Base-by-base conservation (phyloP, 2,888 invertebrate genomes). In the Trissolcus brochymenae region DNA sequence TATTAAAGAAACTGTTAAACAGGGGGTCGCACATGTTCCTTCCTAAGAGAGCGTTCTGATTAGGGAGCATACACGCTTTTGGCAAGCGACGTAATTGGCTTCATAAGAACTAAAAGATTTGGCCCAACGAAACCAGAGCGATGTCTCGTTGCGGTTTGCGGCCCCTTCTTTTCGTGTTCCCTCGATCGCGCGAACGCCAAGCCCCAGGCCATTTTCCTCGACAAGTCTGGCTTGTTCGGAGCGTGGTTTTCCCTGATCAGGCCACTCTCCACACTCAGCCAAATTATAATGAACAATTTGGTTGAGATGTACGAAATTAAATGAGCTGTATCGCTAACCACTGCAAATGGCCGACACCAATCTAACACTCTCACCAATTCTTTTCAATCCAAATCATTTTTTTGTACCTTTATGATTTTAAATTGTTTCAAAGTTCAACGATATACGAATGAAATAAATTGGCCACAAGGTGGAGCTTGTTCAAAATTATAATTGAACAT, bases 61-160 rank as follows among this genome's bases (percentile, higher is more conserved):
- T 72, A 65, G 72, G 64, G 71, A 57, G 72, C 75, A 80, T 80
- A 80, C 77, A 80, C 78, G 84, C 85, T 84, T 85, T 85, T 84
- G 84, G 83, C 84, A 82, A 83, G 82, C 81, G 82, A 83, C 83
- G 83, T 85, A 86, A 88, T 87, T 88, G 87, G 86, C 87, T 85
- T 86, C 86, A 84, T 86, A 86, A 87, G 86, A 83, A 84, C 80
- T 82, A 85, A 82, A 82, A 80, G 80, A 83, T 84, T 84, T 78
- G 81, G 82, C 83, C 79, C 80, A 83, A 83, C 65, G 83, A 85
- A 83, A 83, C 84, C 83, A 83, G 66, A 49, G 59, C 61, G 70
- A 55, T 77, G 70, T 80, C 73, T 57, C 43, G 57, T 46, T 67
- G 68, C 61, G 61, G 61, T 66, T 68, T 62, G 57, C 21, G 41